Conservation (phyloP, 37 sponge, comb jelly and placozoan genomes). For the Oscarella lobularis region DNA sequence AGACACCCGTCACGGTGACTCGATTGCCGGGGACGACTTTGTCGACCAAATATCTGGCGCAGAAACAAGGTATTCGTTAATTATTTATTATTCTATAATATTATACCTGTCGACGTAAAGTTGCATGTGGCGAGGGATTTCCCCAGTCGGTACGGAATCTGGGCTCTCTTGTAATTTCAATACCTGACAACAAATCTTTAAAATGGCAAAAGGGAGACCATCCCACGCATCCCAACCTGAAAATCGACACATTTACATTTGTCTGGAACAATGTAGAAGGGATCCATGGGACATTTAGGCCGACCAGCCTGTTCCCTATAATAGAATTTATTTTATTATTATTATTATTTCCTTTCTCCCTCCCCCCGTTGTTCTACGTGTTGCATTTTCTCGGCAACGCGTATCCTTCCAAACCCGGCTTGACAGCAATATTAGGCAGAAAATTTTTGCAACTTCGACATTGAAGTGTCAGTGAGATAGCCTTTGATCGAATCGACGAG, state of each 20-base stretch:
- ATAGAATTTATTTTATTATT: too few relatives aligned
- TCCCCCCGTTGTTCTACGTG: too few relatives aligned
- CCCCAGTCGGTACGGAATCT: slow-evolving; percentile 94
- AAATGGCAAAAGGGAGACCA: not conserved
- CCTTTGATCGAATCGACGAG: slow-evolving; percentile 84
- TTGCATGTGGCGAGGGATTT: slow-evolving; percentile 97
- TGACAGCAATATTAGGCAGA: slow-evolving; percentile 53
- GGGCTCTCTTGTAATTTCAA: slow-evolving; percentile 96
- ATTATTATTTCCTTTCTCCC: too few relatives aligned
- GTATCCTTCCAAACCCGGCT: slow-evolving; percentile 92
- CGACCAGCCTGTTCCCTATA: slow-evolving; percentile 69
- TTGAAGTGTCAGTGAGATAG: slow-evolving; percentile 88
- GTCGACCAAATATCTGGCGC: slow-evolving; percentile 55
- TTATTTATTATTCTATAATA: not conserved
- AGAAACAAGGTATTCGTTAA: not conserved
- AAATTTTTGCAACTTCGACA: slow-evolving; percentile 76
- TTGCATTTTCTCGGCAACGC: slow-evolving; percentile 76
- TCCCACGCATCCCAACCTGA: slow-evolving; percentile 35
- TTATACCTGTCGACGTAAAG: slow-evolving; percentile 64
- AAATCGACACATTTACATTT: slow-evolving; percentile 99
- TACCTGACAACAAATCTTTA: slow-evolving; percentile 20
- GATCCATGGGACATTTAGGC: slow-evolving; percentile 86
- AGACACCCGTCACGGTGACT: slow-evolving; percentile 82
- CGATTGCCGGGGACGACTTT: slow-evolving; percentile 93
- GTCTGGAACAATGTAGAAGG: slow-evolving; percentile 96